Base-by-base conservation (phyloP, 2,888 invertebrate genomes). In the Acleris literana region DNA sequence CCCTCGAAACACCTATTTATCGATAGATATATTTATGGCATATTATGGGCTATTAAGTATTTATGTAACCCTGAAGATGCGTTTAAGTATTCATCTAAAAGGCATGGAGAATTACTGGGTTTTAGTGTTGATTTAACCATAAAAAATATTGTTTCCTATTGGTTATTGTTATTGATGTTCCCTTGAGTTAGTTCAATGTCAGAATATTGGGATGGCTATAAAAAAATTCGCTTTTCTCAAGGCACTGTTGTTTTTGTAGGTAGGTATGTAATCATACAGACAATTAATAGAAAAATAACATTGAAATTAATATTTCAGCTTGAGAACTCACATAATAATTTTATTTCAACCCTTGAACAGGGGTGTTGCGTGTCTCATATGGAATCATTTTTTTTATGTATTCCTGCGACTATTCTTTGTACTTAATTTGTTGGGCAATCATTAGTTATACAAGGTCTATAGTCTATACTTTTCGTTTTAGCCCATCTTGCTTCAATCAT, bases 1-100 rank as follows among this genome's bases (percentile, higher is more conserved):
- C 79, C 79, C 75, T 81, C 76, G 70, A 64, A 71, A 71, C 68
- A 69, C 68, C 67, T 70, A 72, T 72, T 76, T 73, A 73, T 73
- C 68, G 75, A 72, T 72, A 70, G 18, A 56, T 64, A 58, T 53
- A n/a, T 49, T 22, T 29, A 53, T 63, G 48, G 46, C n/a, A n/a
- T 17, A 58, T 58, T 58, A 57, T 17, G 17, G 44, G 53, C 56
- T 53, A 51, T 62, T 46, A 53, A 52, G 39, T 48, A 16, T 67
- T 51, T 16, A 67, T 22, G 25, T 54, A 43, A 52, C 60, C 48
- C 53, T 60, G 43, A 49, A 53, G 46, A 46, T 46, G n/a, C 17
- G 5, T 46, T n/a, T 46, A 46, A n/a, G n/a, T 46, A 2, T 46
- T n/a, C 5, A 7, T 46, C 46, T 13, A 46, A 17, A n/a, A n/a